These are phyloP conservation scores for Eristalis pertinax DNA, from an alignment of 2,888 invertebrate species.

Conservation along the genomic window DNA sequence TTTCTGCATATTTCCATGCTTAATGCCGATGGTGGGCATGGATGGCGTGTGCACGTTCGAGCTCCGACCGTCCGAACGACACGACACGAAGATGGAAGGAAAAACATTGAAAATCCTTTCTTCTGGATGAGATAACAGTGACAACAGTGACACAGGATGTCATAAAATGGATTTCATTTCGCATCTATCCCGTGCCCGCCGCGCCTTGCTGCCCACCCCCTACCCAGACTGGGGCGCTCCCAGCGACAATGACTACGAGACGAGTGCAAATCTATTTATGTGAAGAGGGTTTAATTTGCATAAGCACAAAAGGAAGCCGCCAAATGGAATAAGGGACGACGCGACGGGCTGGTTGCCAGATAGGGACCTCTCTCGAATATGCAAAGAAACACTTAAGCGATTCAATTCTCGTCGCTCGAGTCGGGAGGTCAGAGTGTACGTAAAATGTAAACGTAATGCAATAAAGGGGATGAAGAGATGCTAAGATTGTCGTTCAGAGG, in stretches of 20 bases:
- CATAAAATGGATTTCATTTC: slow-evolving; percentile 53
- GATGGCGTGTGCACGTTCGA: neutral
- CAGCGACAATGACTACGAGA: slow-evolving; percentile 23
- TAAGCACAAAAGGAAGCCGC: slow-evolving; percentile 50
- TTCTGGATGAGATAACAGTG: slow-evolving; percentile 37
- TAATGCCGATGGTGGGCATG: neutral
- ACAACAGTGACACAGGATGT: slow-evolving; percentile 48
- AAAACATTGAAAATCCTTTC: slow-evolving; percentile 14
- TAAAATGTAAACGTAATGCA: slow-evolving; percentile 33
- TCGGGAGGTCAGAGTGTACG: slow-evolving; percentile 46
- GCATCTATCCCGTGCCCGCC: slow-evolving; percentile 10
- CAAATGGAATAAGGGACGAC: slow-evolving; percentile 3
- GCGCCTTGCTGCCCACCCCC: neutral
- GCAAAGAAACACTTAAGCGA: slow-evolving; percentile 16
- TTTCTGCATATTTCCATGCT: slow-evolving; percentile 54
- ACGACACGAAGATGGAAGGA: neutral
- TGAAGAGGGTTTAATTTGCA: slow-evolving; percentile 66
- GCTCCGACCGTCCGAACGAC: neutral
- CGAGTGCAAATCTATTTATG: slow-evolving; percentile 61
- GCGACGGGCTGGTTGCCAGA: neutral
- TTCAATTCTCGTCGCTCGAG: slow-evolving; percentile 19
- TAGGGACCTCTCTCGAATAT: slow-evolving; percentile 1
- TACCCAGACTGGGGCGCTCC: neutral
- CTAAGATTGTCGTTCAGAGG: neutral
- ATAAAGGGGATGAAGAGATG: neutral